A percentile compares a stretch with the other conserved stretches of the same genome.
phyloP scores from a whole-genome alignment of 2,797 vertebrate genomes.

The Crax fasciolata region DNA sequence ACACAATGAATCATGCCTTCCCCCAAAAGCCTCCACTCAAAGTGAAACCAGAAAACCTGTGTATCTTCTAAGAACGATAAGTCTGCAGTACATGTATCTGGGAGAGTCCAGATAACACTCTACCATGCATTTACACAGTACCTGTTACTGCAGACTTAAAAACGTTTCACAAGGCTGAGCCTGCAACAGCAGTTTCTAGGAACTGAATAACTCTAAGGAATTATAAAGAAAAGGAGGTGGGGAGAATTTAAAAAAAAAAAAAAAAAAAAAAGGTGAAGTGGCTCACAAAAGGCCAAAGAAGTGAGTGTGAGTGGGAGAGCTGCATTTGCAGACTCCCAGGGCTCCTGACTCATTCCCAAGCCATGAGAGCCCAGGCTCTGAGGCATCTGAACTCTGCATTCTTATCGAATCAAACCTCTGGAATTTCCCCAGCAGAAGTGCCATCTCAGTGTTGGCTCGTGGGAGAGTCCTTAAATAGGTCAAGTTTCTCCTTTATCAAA shows the following conservation, averaged over 20 bases:
- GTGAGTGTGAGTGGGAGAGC: constrained; percentile 70
- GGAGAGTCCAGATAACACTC: not conserved
- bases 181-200: not conserved
- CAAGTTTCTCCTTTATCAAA: constrained; percentile 65
- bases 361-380: constrained; percentile 13
- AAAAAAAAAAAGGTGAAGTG: constrained; percentile 44
- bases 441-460: constrained; percentile 63
- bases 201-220: not conserved
- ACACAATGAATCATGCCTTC: not conserved
- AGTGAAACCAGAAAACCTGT: not conserved
- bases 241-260: no score
- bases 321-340: constrained; percentile 69
- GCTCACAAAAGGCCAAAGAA: constrained; percentile 29
- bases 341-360: constrained; percentile 76
- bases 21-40: not conserved
- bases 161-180: not conserved
- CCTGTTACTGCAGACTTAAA: not conserved
- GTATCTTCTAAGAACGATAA: not conserved
- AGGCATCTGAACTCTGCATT: constrained; percentile 73
- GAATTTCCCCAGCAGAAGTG: constrained; percentile 70
- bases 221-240: not conserved
- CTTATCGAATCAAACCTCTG: constrained; percentile 74
- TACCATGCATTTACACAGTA: not conserved
- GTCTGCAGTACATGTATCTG: not conserved
- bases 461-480: constrained; percentile 73